Evolutionary conservation across 2,113 vertebrate genomes (phyloP).

Genomic region (Trematocara nigrifrons): DNA sequence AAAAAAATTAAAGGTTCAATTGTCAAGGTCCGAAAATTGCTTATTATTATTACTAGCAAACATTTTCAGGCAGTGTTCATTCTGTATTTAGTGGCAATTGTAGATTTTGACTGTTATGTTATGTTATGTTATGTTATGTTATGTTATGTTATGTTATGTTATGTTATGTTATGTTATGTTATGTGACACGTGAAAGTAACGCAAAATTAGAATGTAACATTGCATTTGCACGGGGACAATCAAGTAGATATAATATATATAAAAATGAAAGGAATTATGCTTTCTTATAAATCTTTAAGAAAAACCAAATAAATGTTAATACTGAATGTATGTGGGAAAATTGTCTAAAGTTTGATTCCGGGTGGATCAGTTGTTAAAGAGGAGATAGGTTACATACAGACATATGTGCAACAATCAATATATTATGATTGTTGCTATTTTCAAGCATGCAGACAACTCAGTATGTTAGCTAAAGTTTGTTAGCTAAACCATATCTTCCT

Average conservation of each 20-base stretch:
- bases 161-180: neutral
- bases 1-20: neutral
- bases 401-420: accelerated
- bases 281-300: neutral
- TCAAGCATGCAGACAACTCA: neutral
- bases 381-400: neutral
- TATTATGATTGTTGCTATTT: neutral
- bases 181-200: neutral
- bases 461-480: neutral
- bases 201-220: neutral
- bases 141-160: neutral
- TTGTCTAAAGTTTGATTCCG: accelerated
- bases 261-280: neutral
- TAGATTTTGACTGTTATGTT: neutral
- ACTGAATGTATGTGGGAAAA: neutral
- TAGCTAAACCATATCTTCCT: neutral
- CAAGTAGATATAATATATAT: neutral
- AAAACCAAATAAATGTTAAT: neutral
- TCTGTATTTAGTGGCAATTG: neutral
- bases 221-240: accelerated
- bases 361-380: neutral
- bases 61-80: neutral
- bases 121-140: neutral
- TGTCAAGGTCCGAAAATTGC: accelerated
- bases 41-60: neutral